These are phyloP conservation scores for Drosophila rhopaloa DNA, from an alignment of 1,140 invertebrate species.

Conservation along the genomic window DNA sequence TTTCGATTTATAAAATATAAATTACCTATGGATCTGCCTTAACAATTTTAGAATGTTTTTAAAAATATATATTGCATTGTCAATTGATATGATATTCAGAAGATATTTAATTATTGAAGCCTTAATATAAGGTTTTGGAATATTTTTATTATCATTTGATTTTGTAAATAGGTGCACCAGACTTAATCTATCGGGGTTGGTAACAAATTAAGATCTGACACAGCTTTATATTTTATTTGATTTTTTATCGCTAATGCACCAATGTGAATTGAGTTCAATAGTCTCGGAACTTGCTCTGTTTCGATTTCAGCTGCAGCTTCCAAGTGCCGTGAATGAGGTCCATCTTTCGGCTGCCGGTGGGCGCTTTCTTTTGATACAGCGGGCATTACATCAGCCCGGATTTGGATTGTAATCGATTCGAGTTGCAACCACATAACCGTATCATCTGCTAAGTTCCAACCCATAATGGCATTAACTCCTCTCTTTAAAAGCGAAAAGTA, in stretches of 20 bases:
- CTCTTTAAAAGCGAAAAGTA: slow-evolving; percentile 38
- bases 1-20: too few species aligned
- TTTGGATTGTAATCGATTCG: slow-evolving; percentile 36
- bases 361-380: slow-evolving; percentile 41
- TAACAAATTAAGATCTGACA: too few species aligned
- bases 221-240: neutral
- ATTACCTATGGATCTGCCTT: too few species aligned
- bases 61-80: too few species aligned
- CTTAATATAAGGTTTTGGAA: too few species aligned
- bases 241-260: slow-evolving; percentile 15
- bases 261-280: slow-evolving; percentile 24
- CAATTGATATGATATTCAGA: too few species aligned
- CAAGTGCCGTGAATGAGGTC: slow-evolving; percentile 38
- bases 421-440: slow-evolving; percentile 35
- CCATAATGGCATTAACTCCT: slow-evolving; percentile 24
- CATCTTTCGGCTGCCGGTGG: slow-evolving; percentile 26
- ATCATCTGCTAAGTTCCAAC: slow-evolving; percentile 15
- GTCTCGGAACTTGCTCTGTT: slow-evolving; percentile 11
- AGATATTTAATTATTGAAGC: too few species aligned
- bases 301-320: slow-evolving; percentile 18
- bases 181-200: too few species aligned
- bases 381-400: too few species aligned
- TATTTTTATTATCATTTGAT: too few species aligned
- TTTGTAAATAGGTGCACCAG: too few species aligned
- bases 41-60: too few species aligned